Evolutionary conservation across 1,140 invertebrate genomes (phyloP).

Genomic region (Orussus abietinus): DNA sequence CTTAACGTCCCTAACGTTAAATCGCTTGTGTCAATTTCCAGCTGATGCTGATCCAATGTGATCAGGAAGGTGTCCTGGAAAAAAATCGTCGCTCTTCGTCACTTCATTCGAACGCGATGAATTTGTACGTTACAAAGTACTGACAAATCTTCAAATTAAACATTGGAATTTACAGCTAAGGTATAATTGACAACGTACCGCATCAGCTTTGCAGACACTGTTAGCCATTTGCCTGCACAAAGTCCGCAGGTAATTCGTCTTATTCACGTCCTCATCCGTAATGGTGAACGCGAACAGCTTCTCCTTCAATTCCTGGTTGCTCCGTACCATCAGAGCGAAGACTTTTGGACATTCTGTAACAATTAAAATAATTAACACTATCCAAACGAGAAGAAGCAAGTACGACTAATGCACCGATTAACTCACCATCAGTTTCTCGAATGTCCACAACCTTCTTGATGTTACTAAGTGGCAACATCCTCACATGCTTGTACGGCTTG

Average conservation of each 20-base stretch:
- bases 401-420: too few relatives aligned
- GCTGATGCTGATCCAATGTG: constrained; percentile 69
- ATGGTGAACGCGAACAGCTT: constrained; percentile 84
- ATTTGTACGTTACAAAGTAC: too few relatives aligned
- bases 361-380: constrained; percentile 15
- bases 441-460: constrained; percentile 90
- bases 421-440: constrained; percentile 72
- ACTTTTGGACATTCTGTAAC: constrained; percentile 78
- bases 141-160: too few relatives aligned
- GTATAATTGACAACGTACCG: constrained; percentile 56
- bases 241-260: constrained; percentile 72
- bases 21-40: constrained; percentile 82
- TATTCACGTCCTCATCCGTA: constrained; percentile 74
- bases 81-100: too few relatives aligned
- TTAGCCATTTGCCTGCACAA: constrained; percentile 87
- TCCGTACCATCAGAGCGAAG: constrained; percentile 82
- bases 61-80: constrained; percentile 74
- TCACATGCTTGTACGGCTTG: constrained; percentile 89
- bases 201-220: constrained; percentile 77
- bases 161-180: constrained; percentile 2
- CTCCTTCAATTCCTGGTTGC: constrained; percentile 81
- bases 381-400: too few relatives aligned
- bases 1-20: constrained; percentile 77
- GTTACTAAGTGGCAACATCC: constrained; percentile 78
- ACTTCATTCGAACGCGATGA: too few relatives aligned